Evolutionary conservation across 2,797 vertebrate genomes (phyloP).

Genomic region (Xyrichtys novacula): DNA sequence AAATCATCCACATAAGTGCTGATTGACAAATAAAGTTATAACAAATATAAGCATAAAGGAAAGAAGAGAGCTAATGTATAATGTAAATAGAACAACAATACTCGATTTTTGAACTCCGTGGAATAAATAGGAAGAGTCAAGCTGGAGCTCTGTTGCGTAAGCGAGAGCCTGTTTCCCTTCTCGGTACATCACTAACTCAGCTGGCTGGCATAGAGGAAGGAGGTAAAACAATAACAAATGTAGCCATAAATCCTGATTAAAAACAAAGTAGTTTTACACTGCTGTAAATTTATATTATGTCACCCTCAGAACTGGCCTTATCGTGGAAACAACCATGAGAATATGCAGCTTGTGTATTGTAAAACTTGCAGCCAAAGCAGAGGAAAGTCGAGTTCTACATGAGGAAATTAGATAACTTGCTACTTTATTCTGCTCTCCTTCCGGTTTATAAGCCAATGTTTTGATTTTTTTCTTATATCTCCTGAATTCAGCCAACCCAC

Average conservation of each 20-base stretch:
- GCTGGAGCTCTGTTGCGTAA: background rate
- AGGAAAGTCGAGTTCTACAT: background rate
- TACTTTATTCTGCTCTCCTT: background rate
- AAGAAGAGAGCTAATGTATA: no score
- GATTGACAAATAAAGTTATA: no score
- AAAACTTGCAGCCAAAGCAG: background rate
- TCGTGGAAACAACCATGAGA: constrained; percentile 2
- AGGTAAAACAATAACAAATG: constrained; percentile 12
- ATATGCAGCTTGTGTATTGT: background rate
- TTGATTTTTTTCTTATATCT: background rate
- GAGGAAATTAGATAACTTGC: background rate
- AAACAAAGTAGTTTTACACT: constrained; percentile 20
- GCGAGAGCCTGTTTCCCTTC: background rate
- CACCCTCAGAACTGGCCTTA: background rate
- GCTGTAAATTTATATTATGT: constrained; percentile 6
- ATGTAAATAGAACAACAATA: no score
- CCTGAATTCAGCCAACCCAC: background rate
- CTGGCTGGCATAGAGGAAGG: constrained; percentile 7
- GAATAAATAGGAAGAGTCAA: no score
- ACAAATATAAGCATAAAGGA: no score
- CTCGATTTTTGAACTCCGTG: no score
- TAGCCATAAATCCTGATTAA: constrained; percentile 35
- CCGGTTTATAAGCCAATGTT: background rate
- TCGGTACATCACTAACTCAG: constrained; percentile 29
- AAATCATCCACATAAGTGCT: no score